Base-by-base conservation (phyloP, 2,113 vertebrate species). In the Perca fluviatilis region DNA sequence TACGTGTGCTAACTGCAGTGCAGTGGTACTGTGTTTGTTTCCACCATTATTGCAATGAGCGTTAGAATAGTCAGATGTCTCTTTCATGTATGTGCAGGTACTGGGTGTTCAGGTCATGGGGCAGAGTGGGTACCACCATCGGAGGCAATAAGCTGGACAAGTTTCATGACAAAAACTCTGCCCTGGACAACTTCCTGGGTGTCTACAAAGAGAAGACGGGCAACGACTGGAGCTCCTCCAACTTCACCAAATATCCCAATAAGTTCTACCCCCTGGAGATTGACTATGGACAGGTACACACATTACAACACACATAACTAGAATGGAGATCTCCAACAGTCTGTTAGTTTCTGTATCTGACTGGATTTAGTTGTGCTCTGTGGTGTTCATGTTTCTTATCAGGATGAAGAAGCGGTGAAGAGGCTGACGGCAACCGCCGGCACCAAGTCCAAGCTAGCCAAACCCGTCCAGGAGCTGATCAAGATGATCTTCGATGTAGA, bases 101-200 rank as follows among this genome's bases (percentile, higher is more conserved):
- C 87, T 99, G 98, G 98, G 97, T 99, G 86, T 99, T 99, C 94
- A 95, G 98, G 71, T 99, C 98, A 7, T 99, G 98, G 98, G 98
- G 98, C 82, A 97, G 98, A 0, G 98, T 99, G 51, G 98, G 98
- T 25, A 99, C 98, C 0, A 96, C 97, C 7, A 99, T 99, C 0
- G 98, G 98, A 30, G 98, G 98, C 77, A 98, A 98, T 92, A 99
- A 99, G 82, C 94, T 99, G 85, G 98, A 99, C 83, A 96, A 98
- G 94, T 97, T 98, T 93, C 92, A 96, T 0, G 98, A 98, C 25
- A 98, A 96, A 92, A 97, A 98, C 86, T 97, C 97, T 2, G 98
- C 98, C 0, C 47, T 98, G 84, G 97, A 99, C 69, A 97, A 98
- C 90, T 99, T 99, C 77, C 93, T 97, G 77, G 92, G 93, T 14